Percentiles rank a stretch among this genome's conserved stretches.
Conservation (phyloP, 2,888 invertebrate genomes). For the Tyria jacobaeae region DNA sequence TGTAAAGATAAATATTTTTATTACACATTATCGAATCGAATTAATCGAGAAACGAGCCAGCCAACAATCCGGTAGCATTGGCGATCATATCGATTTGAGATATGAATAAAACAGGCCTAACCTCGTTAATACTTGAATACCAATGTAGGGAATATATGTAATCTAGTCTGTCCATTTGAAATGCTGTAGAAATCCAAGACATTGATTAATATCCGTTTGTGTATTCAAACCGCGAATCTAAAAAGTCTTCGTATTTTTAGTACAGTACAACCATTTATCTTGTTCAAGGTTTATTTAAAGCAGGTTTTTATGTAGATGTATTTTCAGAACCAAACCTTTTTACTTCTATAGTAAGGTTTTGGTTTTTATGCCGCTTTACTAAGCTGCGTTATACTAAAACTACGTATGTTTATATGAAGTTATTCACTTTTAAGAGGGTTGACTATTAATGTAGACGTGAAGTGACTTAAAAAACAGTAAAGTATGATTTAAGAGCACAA, state of each 20-base stretch:
- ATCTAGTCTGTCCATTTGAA: neutral
- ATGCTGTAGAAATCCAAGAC: slow-evolving; percentile 1
- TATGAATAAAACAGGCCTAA: neutral
- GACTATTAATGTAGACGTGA: no score
- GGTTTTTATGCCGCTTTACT: no score
- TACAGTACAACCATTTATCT: slow-evolving; percentile 15
- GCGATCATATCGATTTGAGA: neutral
- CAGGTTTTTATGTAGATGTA: slow-evolving; percentile 7
- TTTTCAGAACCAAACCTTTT: neutral
- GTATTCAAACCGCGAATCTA: slow-evolving; percentile 8
- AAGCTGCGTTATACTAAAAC: no score
- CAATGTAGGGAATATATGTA: slow-evolving; percentile 10
- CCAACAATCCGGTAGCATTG: no score
- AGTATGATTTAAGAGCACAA: no score
- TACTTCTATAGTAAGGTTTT: no score
- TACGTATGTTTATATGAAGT: no score
- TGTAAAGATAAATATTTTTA: no score
- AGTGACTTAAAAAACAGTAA: no score
- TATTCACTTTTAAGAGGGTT: no score
- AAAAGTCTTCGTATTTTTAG: slow-evolving; percentile 10
- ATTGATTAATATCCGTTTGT: slow-evolving; percentile 6
- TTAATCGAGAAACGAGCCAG: no score
- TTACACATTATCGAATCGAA: no score
- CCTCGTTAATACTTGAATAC: neutral
- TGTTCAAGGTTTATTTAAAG: slow-evolving; percentile 12